These are phyloP conservation scores for Eptesicus fuscus DNA, from an alignment of 2,113 vertebrate species.

Conservation along the genomic window DNA sequence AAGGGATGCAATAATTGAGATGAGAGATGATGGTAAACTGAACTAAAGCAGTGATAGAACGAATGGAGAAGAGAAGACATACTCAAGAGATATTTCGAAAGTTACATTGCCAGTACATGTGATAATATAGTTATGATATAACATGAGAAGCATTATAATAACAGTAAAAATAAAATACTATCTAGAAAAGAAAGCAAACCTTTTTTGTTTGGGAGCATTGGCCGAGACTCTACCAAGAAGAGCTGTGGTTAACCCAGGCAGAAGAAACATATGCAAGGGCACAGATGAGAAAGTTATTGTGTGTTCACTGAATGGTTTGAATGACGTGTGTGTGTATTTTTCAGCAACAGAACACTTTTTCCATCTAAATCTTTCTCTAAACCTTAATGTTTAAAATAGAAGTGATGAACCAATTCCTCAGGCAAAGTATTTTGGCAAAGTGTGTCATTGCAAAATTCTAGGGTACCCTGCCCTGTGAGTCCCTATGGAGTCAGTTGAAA, in stretches of 20 bases:
- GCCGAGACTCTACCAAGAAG: neutral
- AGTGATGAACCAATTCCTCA: conserved; percentile 6
- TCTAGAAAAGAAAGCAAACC: neutral
- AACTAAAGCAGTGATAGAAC: neutral
- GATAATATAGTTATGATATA: neutral
- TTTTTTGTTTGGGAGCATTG: neutral
- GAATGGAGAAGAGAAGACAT: neutral
- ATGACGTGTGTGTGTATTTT: neutral
- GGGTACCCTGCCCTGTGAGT: neutral
- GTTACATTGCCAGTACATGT: neutral
- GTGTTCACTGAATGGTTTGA: neutral
- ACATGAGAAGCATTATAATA: neutral
- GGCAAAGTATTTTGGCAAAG: neutral
- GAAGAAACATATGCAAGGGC: neutral
- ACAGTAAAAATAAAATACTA: neutral
- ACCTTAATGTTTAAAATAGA: conserved; percentile 1
- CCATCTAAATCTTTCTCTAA: neutral
- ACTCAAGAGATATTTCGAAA: neutral
- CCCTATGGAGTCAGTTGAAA: neutral
- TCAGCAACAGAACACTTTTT: neutral
- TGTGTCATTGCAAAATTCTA: neutral
- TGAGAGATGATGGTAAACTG: neutral
- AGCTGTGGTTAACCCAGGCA: neutral
- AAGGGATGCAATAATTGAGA: neutral
- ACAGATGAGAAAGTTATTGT: conserved; percentile 3